These are phyloP conservation scores for Smittia sp. DNA, from an alignment of 2,888 invertebrate species.

Conservation along the genomic window DNA sequence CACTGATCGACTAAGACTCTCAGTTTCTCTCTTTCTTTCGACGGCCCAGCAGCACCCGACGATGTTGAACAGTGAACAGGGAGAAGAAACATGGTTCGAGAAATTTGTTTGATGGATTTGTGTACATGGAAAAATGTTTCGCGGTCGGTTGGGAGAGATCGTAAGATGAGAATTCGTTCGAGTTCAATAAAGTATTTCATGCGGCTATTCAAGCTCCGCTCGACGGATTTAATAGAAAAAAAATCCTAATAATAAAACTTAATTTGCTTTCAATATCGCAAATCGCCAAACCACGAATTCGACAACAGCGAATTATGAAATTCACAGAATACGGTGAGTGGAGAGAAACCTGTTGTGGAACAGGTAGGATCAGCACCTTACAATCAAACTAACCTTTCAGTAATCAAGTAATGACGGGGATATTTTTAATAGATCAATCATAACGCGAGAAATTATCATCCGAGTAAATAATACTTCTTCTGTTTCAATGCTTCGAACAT, in stretches of 20 bases:
- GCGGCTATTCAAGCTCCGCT: background rate
- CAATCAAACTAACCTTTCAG: constrained; percentile 25
- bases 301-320: background rate
- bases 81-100: constrained; percentile 8
- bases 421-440: constrained; percentile 25
- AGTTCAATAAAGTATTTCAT: background rate
- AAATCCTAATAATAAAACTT: background rate
- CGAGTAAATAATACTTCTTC: constrained; percentile 19
- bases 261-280: constrained; percentile 9
- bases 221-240: background rate
- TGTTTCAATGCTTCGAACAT: background rate
- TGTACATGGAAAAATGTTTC: constrained; percentile 11
- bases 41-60: background rate
- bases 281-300: background rate
- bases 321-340: constrained; percentile 5
- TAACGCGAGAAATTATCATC: constrained; percentile 19
- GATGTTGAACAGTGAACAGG: background rate
- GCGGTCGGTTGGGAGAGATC: constrained; percentile 3
- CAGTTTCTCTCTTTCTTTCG: constrained; percentile 7
- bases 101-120: constrained; percentile 10
- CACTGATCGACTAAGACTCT: background rate
- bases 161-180: background rate
- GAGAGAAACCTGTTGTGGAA: constrained; percentile 7
- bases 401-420: constrained; percentile 22
- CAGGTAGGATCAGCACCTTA: constrained; percentile 23